Evolutionary conservation across 2,113 vertebrate species (phyloP).

Genomic region (Petaurus breviceps): DNA sequence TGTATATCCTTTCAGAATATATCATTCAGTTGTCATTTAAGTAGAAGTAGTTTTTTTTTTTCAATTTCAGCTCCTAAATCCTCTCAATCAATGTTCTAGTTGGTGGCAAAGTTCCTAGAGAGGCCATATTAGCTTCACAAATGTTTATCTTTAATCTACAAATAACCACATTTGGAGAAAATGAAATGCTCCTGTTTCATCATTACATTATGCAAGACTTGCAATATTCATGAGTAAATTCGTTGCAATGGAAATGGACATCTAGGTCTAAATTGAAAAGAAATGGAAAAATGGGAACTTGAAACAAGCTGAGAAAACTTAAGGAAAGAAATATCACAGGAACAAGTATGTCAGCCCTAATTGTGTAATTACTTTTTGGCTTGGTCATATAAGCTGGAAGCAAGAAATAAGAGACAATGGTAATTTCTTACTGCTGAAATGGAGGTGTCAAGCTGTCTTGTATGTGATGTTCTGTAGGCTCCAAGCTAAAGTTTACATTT

Average conservation of each 20-base stretch:
- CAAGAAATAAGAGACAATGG: constrained; percentile 81
- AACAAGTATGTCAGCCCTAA: constrained; percentile 85
- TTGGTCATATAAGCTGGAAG: constrained; percentile 84
- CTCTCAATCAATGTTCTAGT: constrained; percentile 26
- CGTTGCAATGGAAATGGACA: constrained; percentile 72
- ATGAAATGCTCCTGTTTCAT: constrained; percentile 74
- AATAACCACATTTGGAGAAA: constrained; percentile 71
- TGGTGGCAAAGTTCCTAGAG: constrained; percentile 70
- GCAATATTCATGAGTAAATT: constrained; percentile 71
- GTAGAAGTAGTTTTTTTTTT: constrained; percentile 39
- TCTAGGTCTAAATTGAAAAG: constrained; percentile 83
- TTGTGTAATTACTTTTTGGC: constrained; percentile 88
- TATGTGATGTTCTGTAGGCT: constrained; percentile 66
- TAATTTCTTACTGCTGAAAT: constrained; percentile 82
- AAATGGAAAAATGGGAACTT: constrained; percentile 71
- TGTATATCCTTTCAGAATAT: constrained; percentile 53
- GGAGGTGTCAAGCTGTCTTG: constrained; percentile 81
- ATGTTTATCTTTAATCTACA: constrained; percentile 78
- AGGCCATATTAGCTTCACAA: constrained; percentile 58
- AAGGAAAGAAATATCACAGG: constrained; percentile 83
- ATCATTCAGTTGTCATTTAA: constrained; percentile 57
- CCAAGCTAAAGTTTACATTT: constrained; percentile 81
- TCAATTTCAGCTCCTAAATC: constrained; percentile 30
- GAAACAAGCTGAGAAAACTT: constrained; percentile 74
- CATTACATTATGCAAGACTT: constrained; percentile 76